phyloP scores from a whole-genome alignment of 2,888 invertebrate genomes.

The Diploptera punctata region DNA sequence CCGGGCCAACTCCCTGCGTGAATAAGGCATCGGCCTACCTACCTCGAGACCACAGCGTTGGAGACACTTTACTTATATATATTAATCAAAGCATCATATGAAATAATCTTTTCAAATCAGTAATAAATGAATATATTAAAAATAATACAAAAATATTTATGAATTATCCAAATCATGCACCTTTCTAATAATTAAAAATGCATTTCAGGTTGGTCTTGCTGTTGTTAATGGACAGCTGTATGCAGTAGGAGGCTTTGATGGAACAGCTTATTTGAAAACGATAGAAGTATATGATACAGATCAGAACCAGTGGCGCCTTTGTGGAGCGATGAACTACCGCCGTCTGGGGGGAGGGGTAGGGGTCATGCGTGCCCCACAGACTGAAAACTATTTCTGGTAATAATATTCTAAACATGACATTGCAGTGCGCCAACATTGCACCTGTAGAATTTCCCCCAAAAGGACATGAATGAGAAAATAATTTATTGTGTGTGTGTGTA shows the following conservation, averaged over 20 bases:
- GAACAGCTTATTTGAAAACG: conserved; percentile 96
- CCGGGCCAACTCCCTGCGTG: too few relatives aligned
- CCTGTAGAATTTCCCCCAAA: conserved; percentile 6
- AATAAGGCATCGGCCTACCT: too few relatives aligned
- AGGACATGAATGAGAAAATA: conserved; percentile 7
- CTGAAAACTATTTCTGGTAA: conserved; percentile 84
- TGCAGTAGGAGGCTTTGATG: conserved; percentile 98
- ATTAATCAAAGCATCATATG: too few relatives aligned
- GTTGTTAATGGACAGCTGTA: conserved; percentile 98
- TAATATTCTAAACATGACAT: conserved; percentile 2
- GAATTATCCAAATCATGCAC: too few relatives aligned
- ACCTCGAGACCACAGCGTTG: too few relatives aligned
- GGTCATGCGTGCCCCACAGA: conserved; percentile 91
- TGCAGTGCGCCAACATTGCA: conserved; percentile 7
- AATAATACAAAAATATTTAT: too few relatives aligned
- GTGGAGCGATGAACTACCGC: conserved; percentile 95
- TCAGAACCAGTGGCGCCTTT: conserved; percentile 95
- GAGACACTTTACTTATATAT: too few relatives aligned
- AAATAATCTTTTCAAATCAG: too few relatives aligned
- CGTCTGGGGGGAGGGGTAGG: conserved; percentile 97
- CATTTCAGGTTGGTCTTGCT: conserved; percentile 86
- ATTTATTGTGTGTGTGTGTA: background rate
- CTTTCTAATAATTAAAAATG: too few relatives aligned
- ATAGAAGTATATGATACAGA: conserved; percentile 98
- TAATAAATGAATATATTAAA: too few relatives aligned